Percentiles rank a stretch among this genome's conserved stretches.
phyloP scores from a whole-genome alignment of 2,888 invertebrate species.

The Stegophylla sp. region DNA sequence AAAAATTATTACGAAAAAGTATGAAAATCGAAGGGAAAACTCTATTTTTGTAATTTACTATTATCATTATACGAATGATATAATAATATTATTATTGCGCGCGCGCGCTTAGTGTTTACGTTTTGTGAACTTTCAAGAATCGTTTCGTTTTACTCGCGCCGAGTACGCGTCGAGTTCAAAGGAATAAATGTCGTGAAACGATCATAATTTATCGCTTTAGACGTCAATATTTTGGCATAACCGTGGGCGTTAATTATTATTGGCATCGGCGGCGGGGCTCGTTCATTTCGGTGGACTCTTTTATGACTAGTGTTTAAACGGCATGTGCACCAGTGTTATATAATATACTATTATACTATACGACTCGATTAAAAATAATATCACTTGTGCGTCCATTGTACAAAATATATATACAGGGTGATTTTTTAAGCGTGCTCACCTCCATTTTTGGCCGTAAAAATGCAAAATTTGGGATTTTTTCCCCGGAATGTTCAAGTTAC shows the following conservation, averaged over 20 bases:
- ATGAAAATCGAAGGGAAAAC: no score
- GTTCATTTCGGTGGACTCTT: not conserved
- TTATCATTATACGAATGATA: no score
- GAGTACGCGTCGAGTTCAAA: not conserved
- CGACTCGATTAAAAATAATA: not conserved
- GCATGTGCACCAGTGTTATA: no score
- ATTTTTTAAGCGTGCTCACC: no score
- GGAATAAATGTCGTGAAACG: not conserved
- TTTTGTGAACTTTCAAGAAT: not conserved
- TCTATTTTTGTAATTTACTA: no score
- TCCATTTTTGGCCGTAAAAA: no score
- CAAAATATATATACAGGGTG: no score
- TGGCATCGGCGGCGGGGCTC: not conserved
- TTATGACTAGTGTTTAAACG: not conserved
- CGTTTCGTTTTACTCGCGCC: not conserved
- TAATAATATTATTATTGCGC: not conserved
- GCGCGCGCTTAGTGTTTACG: not conserved
- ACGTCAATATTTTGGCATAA: no score
- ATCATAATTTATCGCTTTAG: not conserved
- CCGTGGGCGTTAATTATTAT: not conserved
- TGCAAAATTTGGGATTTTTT: no score
- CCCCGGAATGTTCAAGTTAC: no score
- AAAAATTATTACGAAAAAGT: no score
- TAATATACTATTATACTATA: no score
- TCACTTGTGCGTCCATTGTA: not conserved